These are phyloP conservation scores for Megastigmus dorsalis DNA, from an alignment of 2,888 invertebrate species.

Conservation along the genomic window DNA sequence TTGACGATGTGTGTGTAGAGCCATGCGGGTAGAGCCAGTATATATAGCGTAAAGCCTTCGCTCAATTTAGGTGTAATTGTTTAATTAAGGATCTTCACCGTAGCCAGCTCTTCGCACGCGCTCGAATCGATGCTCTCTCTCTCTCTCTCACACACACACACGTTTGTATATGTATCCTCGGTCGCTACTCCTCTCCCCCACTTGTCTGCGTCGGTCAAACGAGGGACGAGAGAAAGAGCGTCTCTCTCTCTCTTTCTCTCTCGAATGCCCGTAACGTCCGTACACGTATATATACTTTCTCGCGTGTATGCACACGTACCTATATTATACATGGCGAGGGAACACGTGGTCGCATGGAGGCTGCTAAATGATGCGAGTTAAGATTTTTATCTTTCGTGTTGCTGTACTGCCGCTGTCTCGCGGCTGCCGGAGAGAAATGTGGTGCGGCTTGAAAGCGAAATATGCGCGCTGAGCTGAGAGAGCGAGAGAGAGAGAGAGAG, in stretches of 20 bases:
- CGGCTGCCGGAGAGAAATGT: not conserved
- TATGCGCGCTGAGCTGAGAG: not conserved
- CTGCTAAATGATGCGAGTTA: slow-evolving; percentile 40
- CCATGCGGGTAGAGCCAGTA: slow-evolving; percentile 12
- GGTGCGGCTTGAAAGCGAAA: not conserved
- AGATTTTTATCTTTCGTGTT: slow-evolving; percentile 46
- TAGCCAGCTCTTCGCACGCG: slow-evolving; percentile 56
- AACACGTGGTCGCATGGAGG: slow-evolving; percentile 1
- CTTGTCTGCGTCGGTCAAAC: too few species aligned
- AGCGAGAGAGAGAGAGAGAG: too few species aligned
- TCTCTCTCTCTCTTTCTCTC: too few species aligned
- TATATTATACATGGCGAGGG: too few species aligned
- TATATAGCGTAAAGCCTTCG: slow-evolving; percentile 58
- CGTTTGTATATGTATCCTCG: too few species aligned
- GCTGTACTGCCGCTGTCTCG: too few species aligned
- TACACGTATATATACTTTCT: not conserved
- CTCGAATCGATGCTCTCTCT: slow-evolving; percentile 10
- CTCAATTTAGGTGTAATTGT: slow-evolving; percentile 70
- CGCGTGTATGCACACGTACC: not conserved
- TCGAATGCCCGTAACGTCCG: not conserved
- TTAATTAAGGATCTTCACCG: slow-evolving; percentile 68
- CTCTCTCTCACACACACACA: slow-evolving; percentile 10
- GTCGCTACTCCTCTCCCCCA: too few species aligned
- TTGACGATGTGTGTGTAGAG: not conserved
- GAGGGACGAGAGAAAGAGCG: not conserved